phyloP scores from a whole-genome alignment of 2,888 invertebrate genomes.

The Conops quadrifasciatus region DNA sequence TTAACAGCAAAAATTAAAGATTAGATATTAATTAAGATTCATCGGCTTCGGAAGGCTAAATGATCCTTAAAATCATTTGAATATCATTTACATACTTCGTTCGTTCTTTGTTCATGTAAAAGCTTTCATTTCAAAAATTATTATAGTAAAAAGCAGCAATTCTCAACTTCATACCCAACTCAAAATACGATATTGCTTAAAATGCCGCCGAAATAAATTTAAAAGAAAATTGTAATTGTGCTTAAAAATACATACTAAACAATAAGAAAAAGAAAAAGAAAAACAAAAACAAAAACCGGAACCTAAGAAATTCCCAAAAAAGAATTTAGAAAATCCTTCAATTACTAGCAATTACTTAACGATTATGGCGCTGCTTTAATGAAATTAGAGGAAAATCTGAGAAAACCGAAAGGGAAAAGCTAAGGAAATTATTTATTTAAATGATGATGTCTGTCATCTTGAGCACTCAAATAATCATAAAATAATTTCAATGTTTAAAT shows the following conservation, averaged over 20 bases:
- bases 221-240: constrained; percentile 37
- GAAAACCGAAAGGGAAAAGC: constrained; percentile 36
- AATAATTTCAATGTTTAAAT: constrained; percentile 32
- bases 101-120: too few species aligned
- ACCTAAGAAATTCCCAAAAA: constrained; percentile 40
- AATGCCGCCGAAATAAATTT: too few species aligned
- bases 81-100: too few species aligned
- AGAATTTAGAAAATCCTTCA: constrained; percentile 37
- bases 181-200: too few species aligned
- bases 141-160: too few species aligned
- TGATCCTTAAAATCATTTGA: too few species aligned
- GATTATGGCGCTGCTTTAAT: constrained; percentile 33
- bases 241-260: constrained; percentile 43
- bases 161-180: too few species aligned
- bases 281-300: constrained; percentile 35
- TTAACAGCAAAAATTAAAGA: too few species aligned
- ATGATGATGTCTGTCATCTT: constrained; percentile 31
- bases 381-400: constrained; percentile 26
- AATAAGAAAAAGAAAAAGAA: constrained; percentile 34
- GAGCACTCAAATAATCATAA: constrained; percentile 29
- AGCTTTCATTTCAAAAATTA: too few species aligned
- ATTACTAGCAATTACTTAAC: constrained; percentile 43
- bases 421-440: constrained; percentile 22
- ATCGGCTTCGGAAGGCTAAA: too few species aligned
- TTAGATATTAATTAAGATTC: too few species aligned